Evolutionary conservation across 1,140 invertebrate species (phyloP), one percentile per base, ranked within the genome.

Genomic region (Ectropis grisescens): DNA sequence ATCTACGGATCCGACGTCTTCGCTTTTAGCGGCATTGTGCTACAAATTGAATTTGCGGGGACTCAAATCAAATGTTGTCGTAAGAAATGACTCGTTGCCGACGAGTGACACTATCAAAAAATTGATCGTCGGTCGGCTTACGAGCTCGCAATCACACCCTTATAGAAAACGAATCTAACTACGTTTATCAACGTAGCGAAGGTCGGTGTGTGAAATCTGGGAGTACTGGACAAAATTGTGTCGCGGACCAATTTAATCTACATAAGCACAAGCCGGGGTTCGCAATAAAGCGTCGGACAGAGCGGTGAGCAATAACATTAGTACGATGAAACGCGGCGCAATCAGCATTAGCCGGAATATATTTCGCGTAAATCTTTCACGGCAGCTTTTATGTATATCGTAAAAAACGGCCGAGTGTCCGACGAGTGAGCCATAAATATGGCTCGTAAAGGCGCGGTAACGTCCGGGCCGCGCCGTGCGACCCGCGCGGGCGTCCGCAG

Each of bases 281-380:
- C 24, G 29, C 22, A 45, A 41, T 41, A 47, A 40, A 40, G 31
- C 7, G 22, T 30, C 29, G 31, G 23, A 33, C 29, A 7, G 27
- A 13, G 37, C 24, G n/a, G 28, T 33, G 23, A 33, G 37, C 52
- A 55, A 60, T 69, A 59, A 59, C 51, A 55, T 58, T 56, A 65
- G 47, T 44, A 46, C 43, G 37, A 40, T 27, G 49, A 50, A 43
- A 40, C 33, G 46, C 24, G 33, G 36, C 33, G 52, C 67, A 70
- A 75, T 79, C 74, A 62, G 67, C 67, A 79, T 76, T 71, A 79
- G 71, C 43, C 51, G 45, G 71, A 76, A 79, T 76, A 79, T 67
- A 74, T 76, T 74, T 67, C 43, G 46, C 69, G 67, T 79, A 79
- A 76, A 79, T 74, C 69, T 76, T 71, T 55, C 58, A 59, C 68